Base-by-base conservation (phyloP, 1,140 invertebrate genomes). In the Neodiprion virginianus region DNA sequence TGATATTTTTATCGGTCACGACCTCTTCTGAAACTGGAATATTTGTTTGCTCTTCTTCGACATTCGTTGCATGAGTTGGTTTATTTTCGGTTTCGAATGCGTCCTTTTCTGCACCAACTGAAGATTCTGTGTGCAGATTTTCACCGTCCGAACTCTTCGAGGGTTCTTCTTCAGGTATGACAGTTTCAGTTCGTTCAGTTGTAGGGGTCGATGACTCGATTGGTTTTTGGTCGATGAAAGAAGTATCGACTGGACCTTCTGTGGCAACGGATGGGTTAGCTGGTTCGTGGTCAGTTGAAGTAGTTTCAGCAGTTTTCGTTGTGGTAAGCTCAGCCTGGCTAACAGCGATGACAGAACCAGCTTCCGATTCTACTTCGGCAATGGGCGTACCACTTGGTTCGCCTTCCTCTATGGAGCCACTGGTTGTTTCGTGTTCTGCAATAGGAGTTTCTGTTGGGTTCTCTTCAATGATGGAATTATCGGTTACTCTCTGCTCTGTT, bases 121-220 rank as follows among this genome's bases (percentile, higher is more conserved):
- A 5, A 40, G 12, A 48, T 47, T 66, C 65, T 12, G 28, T 21
- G 14, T 12, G 1, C 47, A 40, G 75, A 74, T 79, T 75, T 67
- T 72, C 65, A 71, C 72, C 48, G 14, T 49, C 17, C 12, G 61
- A 28, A n/a, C 50, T 65, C 65, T 78, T 81, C 12, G 74, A 76
- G 28, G 72, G 1, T 65, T 9, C 67, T 72, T 76, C 70, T 77
- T 78, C 77, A n/a, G 21, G 28, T 8, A 23, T 48, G 28, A 70
- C 66, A 48, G 17, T 48, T 40, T 75, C 72, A 14, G 71, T 78
- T 23, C 78, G 1, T 40, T 40, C 5, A 40, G 1, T 14, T 69
- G 14, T 14, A 14, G 69, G 14, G 2, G 28, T 28, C 23, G 28
- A n/a, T 69, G n/a, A 28, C 14, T 69, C n/a, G 28, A 17, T 69